Evolutionary conservation across 2,888 invertebrate species (phyloP).

Genomic region (Cactoblastis cactorum): DNA sequence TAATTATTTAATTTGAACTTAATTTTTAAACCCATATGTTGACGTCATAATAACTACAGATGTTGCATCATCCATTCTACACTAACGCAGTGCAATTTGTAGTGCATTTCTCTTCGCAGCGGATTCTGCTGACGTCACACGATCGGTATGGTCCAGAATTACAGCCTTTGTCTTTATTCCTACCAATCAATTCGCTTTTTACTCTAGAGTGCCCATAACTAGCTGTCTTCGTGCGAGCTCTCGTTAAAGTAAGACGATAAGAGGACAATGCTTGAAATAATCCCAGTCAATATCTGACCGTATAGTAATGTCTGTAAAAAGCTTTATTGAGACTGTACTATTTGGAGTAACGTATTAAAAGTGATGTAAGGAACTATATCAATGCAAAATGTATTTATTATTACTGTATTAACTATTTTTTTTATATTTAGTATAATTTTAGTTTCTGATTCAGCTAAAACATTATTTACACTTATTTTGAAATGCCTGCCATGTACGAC

Average conservation of each 20-base stretch:
- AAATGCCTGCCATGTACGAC: too few relatives aligned
- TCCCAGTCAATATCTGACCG: slow-evolving; percentile 30
- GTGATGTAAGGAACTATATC: too few relatives aligned
- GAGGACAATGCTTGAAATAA: slow-evolving; percentile 43
- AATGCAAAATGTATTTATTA: too few relatives aligned
- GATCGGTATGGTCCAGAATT: not conserved
- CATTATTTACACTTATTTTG: too few relatives aligned
- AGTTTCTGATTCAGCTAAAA: too few relatives aligned
- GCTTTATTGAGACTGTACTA: too few relatives aligned
- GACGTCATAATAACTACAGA: not conserved
- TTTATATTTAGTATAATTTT: too few relatives aligned
- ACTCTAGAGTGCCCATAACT: slow-evolving; percentile 42
- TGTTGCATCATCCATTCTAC: slow-evolving; percentile 9
- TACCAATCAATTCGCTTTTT: slow-evolving; percentile 29
- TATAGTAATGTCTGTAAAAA: slow-evolving; percentile 24
- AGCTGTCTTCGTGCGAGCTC: slow-evolving; percentile 38
- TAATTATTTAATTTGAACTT: not conserved
- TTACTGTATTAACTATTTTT: too few relatives aligned
- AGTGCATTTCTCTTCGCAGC: slow-evolving; percentile 3
- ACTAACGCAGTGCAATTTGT: slow-evolving; percentile 8
- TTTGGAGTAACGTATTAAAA: too few relatives aligned
- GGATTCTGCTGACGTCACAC: slow-evolving; percentile 1
- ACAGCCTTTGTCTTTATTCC: slow-evolving; percentile 13
- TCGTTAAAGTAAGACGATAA: slow-evolving; percentile 48
- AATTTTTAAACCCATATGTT: not conserved